Evolutionary conservation across 2,888 invertebrate species (phyloP).

Genomic region (Campopleginae sp.): DNA sequence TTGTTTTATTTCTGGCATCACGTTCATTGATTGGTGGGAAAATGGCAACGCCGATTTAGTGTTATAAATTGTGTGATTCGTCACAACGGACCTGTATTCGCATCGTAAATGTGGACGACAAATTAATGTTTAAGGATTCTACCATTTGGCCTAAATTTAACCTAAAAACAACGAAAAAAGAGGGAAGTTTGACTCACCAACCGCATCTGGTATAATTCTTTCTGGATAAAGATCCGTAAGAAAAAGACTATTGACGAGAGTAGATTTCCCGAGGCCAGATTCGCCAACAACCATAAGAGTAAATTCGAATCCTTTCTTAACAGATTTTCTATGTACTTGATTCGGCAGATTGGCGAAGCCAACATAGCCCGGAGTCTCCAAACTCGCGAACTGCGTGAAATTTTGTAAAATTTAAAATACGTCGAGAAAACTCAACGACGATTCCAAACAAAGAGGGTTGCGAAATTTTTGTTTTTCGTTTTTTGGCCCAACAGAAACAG

Average conservation of each 20-base stretch:
- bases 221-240: constrained; percentile 98
- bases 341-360: constrained; percentile 98
- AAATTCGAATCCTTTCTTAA: constrained; percentile 99
- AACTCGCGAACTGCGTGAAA: constrained; percentile 89
- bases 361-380: constrained; percentile 95
- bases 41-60: neutral
- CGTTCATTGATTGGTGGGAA: neutral
- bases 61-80: neutral
- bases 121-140: neutral
- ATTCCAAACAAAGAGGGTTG: constrained; percentile 37
- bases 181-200: constrained; percentile 86
- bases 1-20: neutral
- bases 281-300: constrained; percentile 98
- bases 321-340: constrained; percentile 98
- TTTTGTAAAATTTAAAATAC: constrained; percentile 39
- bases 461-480: neutral
- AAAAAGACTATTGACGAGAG: constrained; percentile 97
- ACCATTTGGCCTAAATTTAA: neutral
- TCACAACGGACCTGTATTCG: neutral
- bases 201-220: constrained; percentile 93
- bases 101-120: neutral
- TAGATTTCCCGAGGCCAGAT: constrained; percentile 97
- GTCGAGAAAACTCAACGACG: constrained; percentile 12
- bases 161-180: neutral
- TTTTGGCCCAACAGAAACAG: neutral